Conservation (phyloP, 2,113 vertebrate species). For the Paratilapia polleni region DNA sequence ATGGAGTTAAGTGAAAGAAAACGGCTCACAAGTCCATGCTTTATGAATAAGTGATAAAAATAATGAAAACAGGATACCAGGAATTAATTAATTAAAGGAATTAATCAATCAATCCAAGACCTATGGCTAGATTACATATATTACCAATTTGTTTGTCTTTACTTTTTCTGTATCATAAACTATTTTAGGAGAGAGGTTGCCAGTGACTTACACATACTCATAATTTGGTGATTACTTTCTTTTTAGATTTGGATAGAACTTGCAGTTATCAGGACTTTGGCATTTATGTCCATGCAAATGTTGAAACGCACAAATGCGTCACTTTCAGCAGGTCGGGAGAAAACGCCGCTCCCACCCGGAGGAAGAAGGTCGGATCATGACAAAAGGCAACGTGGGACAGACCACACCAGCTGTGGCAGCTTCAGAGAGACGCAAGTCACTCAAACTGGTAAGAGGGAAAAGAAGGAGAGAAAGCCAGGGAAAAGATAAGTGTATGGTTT, state of each 20-base stretch:
- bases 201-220: accelerated
- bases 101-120: neutral
- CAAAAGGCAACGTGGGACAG: slow-evolving; percentile 55
- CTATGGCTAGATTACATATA: neutral
- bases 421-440: slow-evolving; percentile 83
- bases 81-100: neutral
- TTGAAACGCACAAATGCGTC: neutral
- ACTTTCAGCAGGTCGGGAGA: slow-evolving; percentile 54
- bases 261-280: neutral
- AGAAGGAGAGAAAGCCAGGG: accelerated
- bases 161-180: accelerated
- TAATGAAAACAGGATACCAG: accelerated
- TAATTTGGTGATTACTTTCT: neutral
- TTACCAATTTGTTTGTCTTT: accelerated
- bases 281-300: neutral
- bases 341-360: slow-evolving; percentile 75
- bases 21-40: neutral
- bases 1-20: neutral
- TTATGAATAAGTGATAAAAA: neutral
- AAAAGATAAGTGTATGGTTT: neutral
- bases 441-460: slow-evolving; percentile 83
- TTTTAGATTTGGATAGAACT: neutral
- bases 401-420: slow-evolving; percentile 80
- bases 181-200: accelerated
- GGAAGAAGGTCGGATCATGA: slow-evolving; percentile 59